A percentile compares a stretch with the other conserved stretches of the same genome.
Evolutionary conservation across 2,888 invertebrate genomes (phyloP).

Genomic region (Chaetogeoica ovagalla): DNA sequence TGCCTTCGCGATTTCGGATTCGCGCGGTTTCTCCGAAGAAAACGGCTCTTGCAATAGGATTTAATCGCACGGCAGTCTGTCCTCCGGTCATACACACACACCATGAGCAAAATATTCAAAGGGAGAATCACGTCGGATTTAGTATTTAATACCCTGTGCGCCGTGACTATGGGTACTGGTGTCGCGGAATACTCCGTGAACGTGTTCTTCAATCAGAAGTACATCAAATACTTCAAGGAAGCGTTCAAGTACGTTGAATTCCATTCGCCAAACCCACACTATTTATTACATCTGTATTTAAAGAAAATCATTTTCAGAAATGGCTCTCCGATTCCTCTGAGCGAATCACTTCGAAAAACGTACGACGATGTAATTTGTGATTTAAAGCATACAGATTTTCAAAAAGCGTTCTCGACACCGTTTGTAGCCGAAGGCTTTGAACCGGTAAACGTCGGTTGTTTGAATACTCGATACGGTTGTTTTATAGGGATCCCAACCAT

Average conservation of each 20-base stretch:
- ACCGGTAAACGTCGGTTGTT: conserved; percentile 70
- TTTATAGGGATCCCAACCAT: conserved; percentile 72
- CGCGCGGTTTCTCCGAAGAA: too few species aligned
- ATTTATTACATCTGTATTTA: neutral
- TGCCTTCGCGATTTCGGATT: too few species aligned
- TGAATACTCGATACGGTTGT: conserved; percentile 65
- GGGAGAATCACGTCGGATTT: conserved; percentile 29
- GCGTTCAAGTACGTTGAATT: conserved; percentile 19
- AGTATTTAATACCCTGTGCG: conserved; percentile 8
- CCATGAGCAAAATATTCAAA: neutral
- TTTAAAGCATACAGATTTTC: conserved; percentile 45
- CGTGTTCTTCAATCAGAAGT: neutral
- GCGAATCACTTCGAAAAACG: conserved; percentile 27
- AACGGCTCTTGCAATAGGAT: too few species aligned
- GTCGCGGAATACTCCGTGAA: conserved; percentile 6
- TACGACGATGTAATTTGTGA: conserved; percentile 50
- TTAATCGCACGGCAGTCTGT: too few species aligned
- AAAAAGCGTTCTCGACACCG: conserved; percentile 38
- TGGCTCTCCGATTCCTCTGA: conserved; percentile 27
- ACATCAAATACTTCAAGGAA: conserved; percentile 30
- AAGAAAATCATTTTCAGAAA: conserved; percentile 37
- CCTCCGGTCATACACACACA: too few species aligned
- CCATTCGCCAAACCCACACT: neutral
- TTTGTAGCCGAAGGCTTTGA: conserved; percentile 77
- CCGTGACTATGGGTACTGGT: conserved; percentile 8